A percentile compares a stretch with the other conserved stretches of the same genome.
Evolutionary conservation across 2,888 invertebrate species (phyloP).

Genomic region (Phyto melanocephala): DNA sequence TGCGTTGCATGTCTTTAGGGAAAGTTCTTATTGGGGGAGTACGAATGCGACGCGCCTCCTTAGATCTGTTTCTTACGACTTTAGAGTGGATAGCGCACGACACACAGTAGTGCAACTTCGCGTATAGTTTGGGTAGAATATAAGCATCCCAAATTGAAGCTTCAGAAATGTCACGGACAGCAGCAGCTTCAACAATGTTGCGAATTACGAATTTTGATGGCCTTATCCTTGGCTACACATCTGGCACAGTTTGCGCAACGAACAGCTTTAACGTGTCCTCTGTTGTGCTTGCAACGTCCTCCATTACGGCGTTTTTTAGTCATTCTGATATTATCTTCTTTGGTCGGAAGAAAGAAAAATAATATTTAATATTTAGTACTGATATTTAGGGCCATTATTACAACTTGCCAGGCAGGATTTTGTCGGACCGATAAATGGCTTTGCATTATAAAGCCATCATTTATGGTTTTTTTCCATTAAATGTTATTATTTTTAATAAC

Average conservation of each 20-base stretch:
- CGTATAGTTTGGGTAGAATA: slow-evolving; percentile 98
- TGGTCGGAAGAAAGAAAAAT: slow-evolving; percentile 63
- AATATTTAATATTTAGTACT: too few relatives aligned
- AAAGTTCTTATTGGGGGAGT: slow-evolving; percentile 96
- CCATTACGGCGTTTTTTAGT: slow-evolving; percentile 99
- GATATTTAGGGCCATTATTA: too few relatives aligned
- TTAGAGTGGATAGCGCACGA: slow-evolving; percentile 99
- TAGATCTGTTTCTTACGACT: slow-evolving; percentile 98
- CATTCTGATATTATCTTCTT: slow-evolving; percentile 58
- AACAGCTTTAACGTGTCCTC: slow-evolving; percentile 98
- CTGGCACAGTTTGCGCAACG: slow-evolving; percentile 99
- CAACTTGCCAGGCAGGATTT: too few relatives aligned
- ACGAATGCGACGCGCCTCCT: slow-evolving; percentile 96
- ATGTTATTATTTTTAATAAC: too few relatives aligned
- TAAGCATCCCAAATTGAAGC: slow-evolving; percentile 97
- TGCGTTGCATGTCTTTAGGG: slow-evolving; percentile 86
- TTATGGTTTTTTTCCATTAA: too few relatives aligned
- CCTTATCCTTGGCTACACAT: slow-evolving; percentile 99
- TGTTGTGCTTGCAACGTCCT: slow-evolving; percentile 99
- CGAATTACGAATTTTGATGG: slow-evolving; percentile 99
- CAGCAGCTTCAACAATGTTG: slow-evolving; percentile 99
- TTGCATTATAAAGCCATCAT: too few relatives aligned
- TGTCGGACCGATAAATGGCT: too few relatives aligned
- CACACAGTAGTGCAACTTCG: slow-evolving; percentile 99
- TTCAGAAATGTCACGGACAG: slow-evolving; percentile 98